Percentiles rank a stretch among this genome's conserved stretches.
These are phyloP conservation scores for Corythucha ciliata DNA, from an alignment of 2,888 invertebrate genomes.

Conservation along the genomic window DNA sequence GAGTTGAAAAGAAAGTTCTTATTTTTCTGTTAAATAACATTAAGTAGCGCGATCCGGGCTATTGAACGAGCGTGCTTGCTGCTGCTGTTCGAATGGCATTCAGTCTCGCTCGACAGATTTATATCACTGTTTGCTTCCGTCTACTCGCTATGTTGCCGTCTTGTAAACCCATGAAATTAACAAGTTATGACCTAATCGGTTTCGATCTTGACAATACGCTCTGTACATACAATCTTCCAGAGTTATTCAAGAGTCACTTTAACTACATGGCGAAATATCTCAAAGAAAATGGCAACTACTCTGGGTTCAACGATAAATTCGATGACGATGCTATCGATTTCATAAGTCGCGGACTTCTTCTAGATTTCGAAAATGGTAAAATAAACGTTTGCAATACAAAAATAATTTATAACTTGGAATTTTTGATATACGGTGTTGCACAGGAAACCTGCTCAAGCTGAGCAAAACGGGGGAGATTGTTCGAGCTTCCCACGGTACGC, in stretches of 20 bases:
- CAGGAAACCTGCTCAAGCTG: constrained; percentile 15
- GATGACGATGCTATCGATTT: constrained; percentile 50
- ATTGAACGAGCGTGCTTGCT: too few relatives aligned
- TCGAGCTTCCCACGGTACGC: constrained; percentile 15
- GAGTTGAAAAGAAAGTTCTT: too few relatives aligned
- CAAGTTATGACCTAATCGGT: constrained; percentile 57
- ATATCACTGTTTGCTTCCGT: too few relatives aligned
- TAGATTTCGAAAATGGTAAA: constrained; percentile 57
- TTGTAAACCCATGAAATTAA: too few relatives aligned
- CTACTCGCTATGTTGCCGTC: too few relatives aligned
- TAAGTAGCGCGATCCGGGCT: too few relatives aligned
- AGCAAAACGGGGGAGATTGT: constrained; percentile 5
- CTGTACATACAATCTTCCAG: constrained; percentile 56
- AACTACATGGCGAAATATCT: constrained; percentile 51
- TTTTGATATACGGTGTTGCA: too few relatives aligned
- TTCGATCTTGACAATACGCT: constrained; percentile 71
- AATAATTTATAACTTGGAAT: too few relatives aligned
- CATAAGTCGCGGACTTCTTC: constrained; percentile 58
- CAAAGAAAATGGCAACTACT: constrained; percentile 50
- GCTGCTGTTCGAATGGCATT: too few relatives aligned
- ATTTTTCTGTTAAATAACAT: too few relatives aligned
- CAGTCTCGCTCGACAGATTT: too few relatives aligned
- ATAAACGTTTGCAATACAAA: too few relatives aligned
- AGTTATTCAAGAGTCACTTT: constrained; percentile 54
- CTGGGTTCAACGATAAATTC: constrained; percentile 45